Evolutionary conservation across 2,888 invertebrate species (phyloP).

Genomic region (Chymomyza fuscimana): DNA sequence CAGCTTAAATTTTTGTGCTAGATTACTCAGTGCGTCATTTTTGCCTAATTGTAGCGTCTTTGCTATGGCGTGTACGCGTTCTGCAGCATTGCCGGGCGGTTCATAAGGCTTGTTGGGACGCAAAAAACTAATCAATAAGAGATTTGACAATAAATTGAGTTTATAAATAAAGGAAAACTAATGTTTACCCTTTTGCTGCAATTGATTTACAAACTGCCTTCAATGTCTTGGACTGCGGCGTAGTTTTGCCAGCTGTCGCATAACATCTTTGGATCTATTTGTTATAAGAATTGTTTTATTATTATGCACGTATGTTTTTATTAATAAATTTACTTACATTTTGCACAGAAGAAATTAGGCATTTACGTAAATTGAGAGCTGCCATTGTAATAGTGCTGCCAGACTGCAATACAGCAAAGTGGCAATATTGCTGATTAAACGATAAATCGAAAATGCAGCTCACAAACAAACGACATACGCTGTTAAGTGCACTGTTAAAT

Average conservation of each 20-base stretch:
- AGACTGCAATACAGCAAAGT: neutral
- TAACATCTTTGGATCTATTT: slow-evolving; percentile 41
- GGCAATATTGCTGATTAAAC: neutral
- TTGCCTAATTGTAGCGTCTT: slow-evolving; percentile 80
- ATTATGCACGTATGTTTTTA: neutral
- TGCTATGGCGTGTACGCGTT: slow-evolving; percentile 84
- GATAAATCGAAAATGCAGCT: neutral
- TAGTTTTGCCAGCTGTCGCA: slow-evolving; percentile 70
- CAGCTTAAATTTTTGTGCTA: slow-evolving; percentile 83
- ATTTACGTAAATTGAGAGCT: slow-evolving; percentile 62
- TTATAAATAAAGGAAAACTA: neutral
- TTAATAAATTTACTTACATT: slow-evolving; percentile 49
- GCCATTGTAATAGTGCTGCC: slow-evolving; percentile 38
- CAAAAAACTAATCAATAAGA: slow-evolving; percentile 84
- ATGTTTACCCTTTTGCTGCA: slow-evolving; percentile 84
- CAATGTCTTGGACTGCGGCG: slow-evolving; percentile 79
- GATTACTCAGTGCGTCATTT: slow-evolving; percentile 52
- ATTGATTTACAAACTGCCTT: slow-evolving; percentile 83
- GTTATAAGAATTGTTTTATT: slow-evolving; percentile 3
- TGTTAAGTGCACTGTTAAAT: neutral
- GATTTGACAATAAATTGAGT: neutral
- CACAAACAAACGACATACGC: neutral
- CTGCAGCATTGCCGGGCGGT: slow-evolving; percentile 85
- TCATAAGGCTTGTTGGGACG: slow-evolving; percentile 87
- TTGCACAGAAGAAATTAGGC: slow-evolving; percentile 32